These are phyloP conservation scores for Watersipora subatra DNA, from an alignment of 1,140 invertebrate species.

Conservation along the genomic window DNA sequence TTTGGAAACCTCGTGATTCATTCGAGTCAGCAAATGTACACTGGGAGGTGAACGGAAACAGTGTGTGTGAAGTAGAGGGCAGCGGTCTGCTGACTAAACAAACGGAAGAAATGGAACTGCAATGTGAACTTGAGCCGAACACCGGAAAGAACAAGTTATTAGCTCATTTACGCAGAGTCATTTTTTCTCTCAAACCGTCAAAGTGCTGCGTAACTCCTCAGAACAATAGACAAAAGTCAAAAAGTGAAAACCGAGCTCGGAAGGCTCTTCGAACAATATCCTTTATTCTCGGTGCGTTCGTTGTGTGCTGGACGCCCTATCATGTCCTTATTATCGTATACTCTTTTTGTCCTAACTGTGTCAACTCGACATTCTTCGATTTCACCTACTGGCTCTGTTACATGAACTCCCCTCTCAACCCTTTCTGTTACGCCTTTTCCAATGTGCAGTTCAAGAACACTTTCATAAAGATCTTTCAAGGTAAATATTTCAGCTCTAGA, in stretches of 20 bases:
- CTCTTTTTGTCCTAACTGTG: conserved; percentile 79
- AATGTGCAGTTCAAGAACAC: conserved; percentile 99
- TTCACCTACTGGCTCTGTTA: conserved; percentile 98
- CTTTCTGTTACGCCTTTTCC: conserved; percentile 94
- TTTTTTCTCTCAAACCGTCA: not conserved
- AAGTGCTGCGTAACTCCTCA: not conserved
- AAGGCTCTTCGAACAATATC: conserved; percentile 98
- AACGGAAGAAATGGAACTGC: not conserved
- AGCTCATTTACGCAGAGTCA: too few relatives aligned
- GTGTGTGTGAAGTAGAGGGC: not conserved
- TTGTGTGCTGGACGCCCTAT: conserved; percentile 98
- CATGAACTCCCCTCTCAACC: conserved; percentile 94
- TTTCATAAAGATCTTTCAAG: conserved; percentile 47
- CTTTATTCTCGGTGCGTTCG: conserved; percentile 93
- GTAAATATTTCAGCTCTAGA: not conserved
- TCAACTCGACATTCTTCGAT: conserved; percentile 85
- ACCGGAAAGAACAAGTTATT: not conserved
- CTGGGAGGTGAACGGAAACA: not conserved
- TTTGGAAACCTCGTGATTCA: not conserved
- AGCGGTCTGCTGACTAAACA: not conserved
- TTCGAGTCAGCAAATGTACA: not conserved
- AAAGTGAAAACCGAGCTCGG: conserved; percentile 76
- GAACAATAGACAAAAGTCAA: not conserved
- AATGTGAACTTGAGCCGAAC: not conserved
- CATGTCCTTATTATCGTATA: conserved; percentile 85